A percentile compares a stretch with the other conserved stretches of the same genome.
Conservation (phyloP, 2,888 invertebrate species). For the Pterostichus niger region DNA sequence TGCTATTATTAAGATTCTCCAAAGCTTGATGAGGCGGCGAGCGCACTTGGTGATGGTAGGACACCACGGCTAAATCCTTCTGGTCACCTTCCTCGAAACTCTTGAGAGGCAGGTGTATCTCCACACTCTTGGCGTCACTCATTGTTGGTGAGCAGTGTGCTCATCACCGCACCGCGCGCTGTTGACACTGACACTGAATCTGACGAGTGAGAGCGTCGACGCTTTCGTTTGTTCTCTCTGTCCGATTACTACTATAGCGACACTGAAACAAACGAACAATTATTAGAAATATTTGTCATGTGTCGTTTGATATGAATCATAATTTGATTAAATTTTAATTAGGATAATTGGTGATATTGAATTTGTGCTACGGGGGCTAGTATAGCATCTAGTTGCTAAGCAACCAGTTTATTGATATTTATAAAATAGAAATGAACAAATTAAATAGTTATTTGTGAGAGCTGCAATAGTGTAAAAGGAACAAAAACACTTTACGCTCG, state of each 20-base stretch:
- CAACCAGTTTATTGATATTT: too few relatives aligned
- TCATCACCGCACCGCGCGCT: slow-evolving; percentile 10
- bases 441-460: too few relatives aligned
- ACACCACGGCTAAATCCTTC: slow-evolving; percentile 68
- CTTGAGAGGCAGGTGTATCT: slow-evolving; percentile 78
- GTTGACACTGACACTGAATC: slow-evolving; percentile 20
- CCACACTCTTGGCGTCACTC: slow-evolving; percentile 76
- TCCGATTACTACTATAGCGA: neutral
- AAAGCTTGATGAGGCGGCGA: slow-evolving; percentile 76
- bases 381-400: too few relatives aligned
- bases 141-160: slow-evolving; percentile 65
- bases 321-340: too few relatives aligned
- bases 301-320: too few relatives aligned
- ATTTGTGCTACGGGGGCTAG: too few relatives aligned
- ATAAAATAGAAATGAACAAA: too few relatives aligned
- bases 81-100: slow-evolving; percentile 75
- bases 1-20: slow-evolving; percentile 84
- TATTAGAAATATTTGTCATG: too few relatives aligned
- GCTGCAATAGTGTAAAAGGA: too few relatives aligned
- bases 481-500: too few relatives aligned
- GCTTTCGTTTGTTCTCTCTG: neutral
- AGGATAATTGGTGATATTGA: too few relatives aligned
- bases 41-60: slow-evolving; percentile 72
- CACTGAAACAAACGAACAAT: slow-evolving; percentile 1
- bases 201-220: neutral